Evolutionary conservation across 2,888 invertebrate genomes (phyloP), one percentile per base, ranked within the genome.

Genomic region (Leucozona laternaria): DNA sequence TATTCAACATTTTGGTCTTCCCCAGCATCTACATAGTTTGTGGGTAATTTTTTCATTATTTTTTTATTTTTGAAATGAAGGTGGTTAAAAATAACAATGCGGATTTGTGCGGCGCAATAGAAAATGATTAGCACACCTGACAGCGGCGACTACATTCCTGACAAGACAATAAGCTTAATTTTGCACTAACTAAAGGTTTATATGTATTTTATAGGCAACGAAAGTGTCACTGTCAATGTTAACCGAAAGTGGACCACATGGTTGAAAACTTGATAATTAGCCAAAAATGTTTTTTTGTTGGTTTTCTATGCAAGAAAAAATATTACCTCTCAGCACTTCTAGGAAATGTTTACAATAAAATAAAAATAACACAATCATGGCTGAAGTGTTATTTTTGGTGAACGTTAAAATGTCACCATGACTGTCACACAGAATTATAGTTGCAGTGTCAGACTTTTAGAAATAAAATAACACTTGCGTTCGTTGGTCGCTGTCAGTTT

Each of bases 151-250:
- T 31, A 48, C 22, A 17, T 58, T 22, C 50, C 34, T 66, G 53
- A 72, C 68, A 83, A 43, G 45, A 73, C 78, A 78, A 70, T 75
- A 79, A 79, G 75, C 75, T 84, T 71, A 71, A 68, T 68, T 79
- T 84, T 75, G 34, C 28, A 70, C 73, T 25, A 45, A 70, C 43
- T 40, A 60, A n/a, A n/a, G n/a, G n/a, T n/a, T n/a, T 60, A 77
- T 20, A 45, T 4, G 1, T n/a, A 45, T 45, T 6, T 43, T 4
- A n/a, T n/a, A n/a, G n/a, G n/a, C 17, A 50, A 83, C 40, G 68
- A 68, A 73, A 83, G 68, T 83, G 73, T 83, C 79, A 83, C 68
- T 83, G 83, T 79, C 83, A 83, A 79, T 83, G 83, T 58, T 79
- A 79, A 80, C 71, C 45, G 79, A 84, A 84, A 79, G 84, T 84